A percentile compares a stretch with the other conserved stretches of the same genome.
Evolutionary conservation across 2,797 vertebrate species (phyloP).

Genomic region (Pempheris klunzingeri): DNA sequence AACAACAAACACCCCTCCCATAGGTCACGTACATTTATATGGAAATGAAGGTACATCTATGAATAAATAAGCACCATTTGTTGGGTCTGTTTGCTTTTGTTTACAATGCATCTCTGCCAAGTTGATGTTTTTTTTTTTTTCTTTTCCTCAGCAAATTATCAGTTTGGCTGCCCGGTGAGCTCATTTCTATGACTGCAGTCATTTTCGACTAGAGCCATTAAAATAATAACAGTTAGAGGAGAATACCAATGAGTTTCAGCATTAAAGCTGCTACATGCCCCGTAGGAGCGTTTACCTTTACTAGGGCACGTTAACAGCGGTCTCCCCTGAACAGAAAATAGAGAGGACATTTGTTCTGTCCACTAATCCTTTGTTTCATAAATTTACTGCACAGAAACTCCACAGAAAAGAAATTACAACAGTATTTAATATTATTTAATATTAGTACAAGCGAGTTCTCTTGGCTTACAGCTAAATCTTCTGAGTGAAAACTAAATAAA

Average conservation of each 20-base stretch:
- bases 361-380: slow-evolving; percentile 30
- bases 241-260: slow-evolving; percentile 67
- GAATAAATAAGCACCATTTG: slow-evolving; percentile 70
- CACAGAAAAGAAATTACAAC: not conserved
- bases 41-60: slow-evolving; percentile 71
- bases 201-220: slow-evolving; percentile 68
- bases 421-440: not conserved
- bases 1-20: slow-evolving; percentile 63
- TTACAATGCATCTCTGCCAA: slow-evolving; percentile 52
- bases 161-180: slow-evolving; percentile 27
- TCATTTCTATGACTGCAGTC: slow-evolving; percentile 61
- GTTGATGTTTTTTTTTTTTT: slow-evolving; percentile 33
- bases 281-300: slow-evolving; percentile 31
- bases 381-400: slow-evolving; percentile 16
- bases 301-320: slow-evolving; percentile 26
- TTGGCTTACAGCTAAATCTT: not conserved
- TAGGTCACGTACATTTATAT: slow-evolving; percentile 74
- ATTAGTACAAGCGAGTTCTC: not conserved
- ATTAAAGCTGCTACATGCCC: slow-evolving; percentile 28
- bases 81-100: slow-evolving; percentile 59
- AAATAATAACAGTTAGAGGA: slow-evolving; percentile 57
- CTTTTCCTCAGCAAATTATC: slow-evolving; percentile 53
- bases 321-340: not conserved
- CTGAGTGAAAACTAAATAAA: not conserved
- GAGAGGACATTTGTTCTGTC: not conserved